Evolutionary conservation across 30 jellyfish, hydroid and myxozoan genomes (phyloP).

Genomic region (Hydractinia symbiolongicarpus): DNA sequence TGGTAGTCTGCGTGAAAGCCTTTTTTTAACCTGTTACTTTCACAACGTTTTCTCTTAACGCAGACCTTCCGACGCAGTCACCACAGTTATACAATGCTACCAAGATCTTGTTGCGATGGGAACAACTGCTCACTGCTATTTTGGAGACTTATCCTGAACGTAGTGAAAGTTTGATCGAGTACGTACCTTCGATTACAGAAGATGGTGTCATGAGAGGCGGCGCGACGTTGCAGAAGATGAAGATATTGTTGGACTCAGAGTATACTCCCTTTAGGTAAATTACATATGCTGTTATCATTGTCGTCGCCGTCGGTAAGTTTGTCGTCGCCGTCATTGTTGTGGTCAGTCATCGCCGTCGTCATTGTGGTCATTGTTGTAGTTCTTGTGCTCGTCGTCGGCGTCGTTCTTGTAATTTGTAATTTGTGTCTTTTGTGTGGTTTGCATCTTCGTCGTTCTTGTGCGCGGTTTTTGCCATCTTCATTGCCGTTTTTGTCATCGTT

Average conservation of each 20-base stretch:
- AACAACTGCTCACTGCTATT: constrained; percentile 47
- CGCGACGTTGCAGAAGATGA: constrained; percentile 56
- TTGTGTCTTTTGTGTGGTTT: neutral
- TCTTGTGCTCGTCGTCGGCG: too few species aligned
- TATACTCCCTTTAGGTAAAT: constrained; percentile 90
- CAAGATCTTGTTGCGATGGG: constrained; percentile 83
- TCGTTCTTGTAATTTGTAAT: neutral
- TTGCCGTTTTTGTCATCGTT: too few species aligned
- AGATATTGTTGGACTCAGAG: constrained; percentile 70
- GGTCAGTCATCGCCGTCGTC: too few species aligned
- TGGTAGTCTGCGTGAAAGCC: too few species aligned
- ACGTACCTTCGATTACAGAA: constrained; percentile 24
- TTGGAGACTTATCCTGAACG: constrained; percentile 56
- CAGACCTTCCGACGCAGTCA: constrained; percentile 90
- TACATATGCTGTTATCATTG: neutral
- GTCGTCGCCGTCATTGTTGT: too few species aligned
- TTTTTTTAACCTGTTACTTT: too few species aligned
- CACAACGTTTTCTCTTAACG: neutral
- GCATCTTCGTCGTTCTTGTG: too few species aligned
- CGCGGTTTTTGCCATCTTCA: too few species aligned
- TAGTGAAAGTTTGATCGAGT: constrained; percentile 54
- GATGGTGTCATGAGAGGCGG: constrained; percentile 94
- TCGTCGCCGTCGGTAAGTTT: too few species aligned
- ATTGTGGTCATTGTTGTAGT: too few species aligned
- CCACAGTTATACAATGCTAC: constrained; percentile 72